Evolutionary conservation across 2,797 vertebrate genomes (phyloP).

Genomic region (Coregonus ussuriensis): DNA sequence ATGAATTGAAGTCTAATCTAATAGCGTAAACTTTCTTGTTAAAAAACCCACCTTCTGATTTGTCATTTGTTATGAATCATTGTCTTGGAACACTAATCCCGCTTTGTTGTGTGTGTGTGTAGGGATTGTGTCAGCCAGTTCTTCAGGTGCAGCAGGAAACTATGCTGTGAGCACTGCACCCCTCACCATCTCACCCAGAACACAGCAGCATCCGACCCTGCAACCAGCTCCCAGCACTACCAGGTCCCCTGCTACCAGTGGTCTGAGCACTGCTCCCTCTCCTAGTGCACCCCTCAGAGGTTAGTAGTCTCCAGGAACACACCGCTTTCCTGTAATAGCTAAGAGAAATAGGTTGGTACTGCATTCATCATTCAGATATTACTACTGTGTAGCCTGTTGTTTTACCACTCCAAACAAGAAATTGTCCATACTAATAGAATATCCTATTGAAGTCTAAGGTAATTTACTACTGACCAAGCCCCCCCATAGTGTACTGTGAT

Average conservation of each 20-base stretch:
- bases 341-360: not conserved
- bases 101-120: not conserved
- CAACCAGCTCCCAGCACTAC: not conserved
- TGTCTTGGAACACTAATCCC: not conserved
- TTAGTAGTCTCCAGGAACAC: not conserved
- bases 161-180: not conserved
- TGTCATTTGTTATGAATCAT: not conserved
- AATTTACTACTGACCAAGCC: not conserved
- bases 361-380: not conserved
- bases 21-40: not conserved
- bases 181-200: not conserved
- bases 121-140: not conserved
- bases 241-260: not conserved
- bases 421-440: not conserved
- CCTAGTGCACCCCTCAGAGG: not conserved
- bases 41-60: not conserved
- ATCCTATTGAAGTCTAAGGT: not conserved
- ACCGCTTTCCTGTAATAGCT: not conserved
- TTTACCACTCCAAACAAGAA: not conserved
- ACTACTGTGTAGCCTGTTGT: not conserved
- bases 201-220: not conserved
- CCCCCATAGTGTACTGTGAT: not conserved
- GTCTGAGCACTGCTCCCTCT: not conserved
- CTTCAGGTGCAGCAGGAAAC: not conserved
- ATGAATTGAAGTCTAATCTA: not conserved